Base-by-base conservation (phyloP, 2,113 vertebrate genomes). In the Heteronetta atricapilla region DNA sequence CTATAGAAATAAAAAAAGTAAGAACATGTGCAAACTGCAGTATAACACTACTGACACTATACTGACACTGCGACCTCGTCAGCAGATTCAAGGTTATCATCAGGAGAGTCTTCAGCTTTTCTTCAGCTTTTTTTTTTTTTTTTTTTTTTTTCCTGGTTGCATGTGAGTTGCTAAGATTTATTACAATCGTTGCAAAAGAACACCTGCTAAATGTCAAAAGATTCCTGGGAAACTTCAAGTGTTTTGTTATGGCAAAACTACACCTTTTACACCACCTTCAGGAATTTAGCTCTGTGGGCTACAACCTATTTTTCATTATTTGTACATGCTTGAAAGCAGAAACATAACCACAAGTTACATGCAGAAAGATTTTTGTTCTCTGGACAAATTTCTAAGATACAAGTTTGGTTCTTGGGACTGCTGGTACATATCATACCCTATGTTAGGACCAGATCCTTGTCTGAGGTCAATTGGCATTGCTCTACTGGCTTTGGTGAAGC, bases 21-120 rank as follows among this genome's bases (percentile, higher is more conserved):
- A 89, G 87, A 88, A 90, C 86, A 93, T n/a, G 38, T 94, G 85
- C 90, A 90, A 95, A 94, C 60, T 88, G 73, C 81, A 81, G 83
- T 26, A n/a, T 81, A 92, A 94, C 67, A 88, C 81, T n/a, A 4
- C 33, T 48, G 10, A 48, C 46, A 48, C 46, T 48, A 48, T 48
- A 48, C 46, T 81, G 94, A 94, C 67, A 88, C 87, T 72, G 44
- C 91, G 85, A 96, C 93, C 96, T 91, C 25, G 23, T 64, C 93
- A 69, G 59, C 72, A 81, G 8, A 86, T 89, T 95, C 86, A 95
- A 95, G 94, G 96, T 94, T 92, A 66, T 88, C 31, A 74, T 87
- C 62, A 93, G 88, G 67, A 92, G 83, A 80, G 23, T 42, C 60
- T 87, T 86, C 36, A 60, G 70, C 38, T 21, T 85, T 68, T 67